Evolutionary conservation across 2,797 vertebrate genomes (phyloP).

Genomic region (Tauraco hartlaubi): DNA sequence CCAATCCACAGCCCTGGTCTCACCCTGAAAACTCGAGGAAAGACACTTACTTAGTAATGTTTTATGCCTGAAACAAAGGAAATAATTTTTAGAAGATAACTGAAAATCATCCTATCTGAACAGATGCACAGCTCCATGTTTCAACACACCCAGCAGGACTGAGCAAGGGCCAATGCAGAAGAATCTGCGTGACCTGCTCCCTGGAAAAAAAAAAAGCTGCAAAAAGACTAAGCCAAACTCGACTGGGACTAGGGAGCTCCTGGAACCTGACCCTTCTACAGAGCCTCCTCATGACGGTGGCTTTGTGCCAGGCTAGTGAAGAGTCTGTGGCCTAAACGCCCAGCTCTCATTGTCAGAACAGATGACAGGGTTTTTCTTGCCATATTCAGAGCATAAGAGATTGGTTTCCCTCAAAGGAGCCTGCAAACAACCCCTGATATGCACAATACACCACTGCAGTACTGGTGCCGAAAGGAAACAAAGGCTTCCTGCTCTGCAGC

Average conservation of each 20-base stretch:
- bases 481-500: conserved; percentile 12
- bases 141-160: neutral
- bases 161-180: neutral
- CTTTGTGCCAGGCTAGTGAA: neutral
- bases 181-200: neutral
- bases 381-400: neutral
- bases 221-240: neutral
- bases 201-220: neutral
- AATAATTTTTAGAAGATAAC: neutral
- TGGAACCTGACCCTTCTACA: neutral
- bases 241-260: neutral
- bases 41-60: neutral
- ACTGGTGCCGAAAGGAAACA: conserved; percentile 36
- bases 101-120: neutral
- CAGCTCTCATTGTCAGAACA: neutral
- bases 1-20: neutral
- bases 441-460: neutral
- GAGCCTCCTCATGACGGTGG: neutral
- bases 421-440: conserved; percentile 18
- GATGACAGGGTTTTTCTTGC: neutral
- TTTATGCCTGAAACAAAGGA: neutral
- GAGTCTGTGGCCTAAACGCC: neutral
- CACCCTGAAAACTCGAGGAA: neutral
- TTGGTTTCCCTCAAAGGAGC: neutral
- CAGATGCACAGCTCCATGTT: neutral